Conservation (phyloP, 2,888 invertebrate genomes). For the Pristionchus fissidentatus region DNA sequence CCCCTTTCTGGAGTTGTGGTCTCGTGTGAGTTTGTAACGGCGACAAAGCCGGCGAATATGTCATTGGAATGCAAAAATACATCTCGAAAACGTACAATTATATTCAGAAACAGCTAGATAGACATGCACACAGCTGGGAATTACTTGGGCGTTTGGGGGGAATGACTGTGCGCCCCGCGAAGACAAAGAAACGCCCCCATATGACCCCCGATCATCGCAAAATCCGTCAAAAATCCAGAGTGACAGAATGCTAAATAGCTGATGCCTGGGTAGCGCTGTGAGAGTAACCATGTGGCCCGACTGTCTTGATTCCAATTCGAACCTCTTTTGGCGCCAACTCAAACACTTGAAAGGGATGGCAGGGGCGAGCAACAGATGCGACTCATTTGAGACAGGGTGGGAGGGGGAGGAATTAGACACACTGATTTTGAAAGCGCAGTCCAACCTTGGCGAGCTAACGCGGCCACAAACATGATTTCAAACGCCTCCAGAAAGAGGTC, state of each 20-base stretch:
- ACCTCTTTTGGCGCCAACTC: constrained; percentile 23
- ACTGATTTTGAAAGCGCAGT: too few relatives aligned
- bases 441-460: not conserved
- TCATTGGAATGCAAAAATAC: not conserved
- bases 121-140: not conserved
- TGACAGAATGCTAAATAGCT: constrained; percentile 21
- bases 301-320: constrained; percentile 12
- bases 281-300: constrained; percentile 26
- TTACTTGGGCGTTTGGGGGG: too few relatives aligned
- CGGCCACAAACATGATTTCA: not conserved
- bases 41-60: too few relatives aligned
- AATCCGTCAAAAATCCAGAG: not conserved
- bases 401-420: not conserved
- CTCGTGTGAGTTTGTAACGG: too few relatives aligned
- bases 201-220: not conserved
- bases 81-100: not conserved
- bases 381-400: not conserved
- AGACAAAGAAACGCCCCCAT: too few relatives aligned
- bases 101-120: not conserved
- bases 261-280: not conserved
- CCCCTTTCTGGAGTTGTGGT: too few relatives aligned
- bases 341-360: not conserved
- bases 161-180: too few relatives aligned
- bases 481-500: not conserved
- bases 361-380: constrained; percentile 18